Evolutionary conservation across 2,113 vertebrate species (phyloP).

Genomic region (Eptesicus fuscus): DNA sequence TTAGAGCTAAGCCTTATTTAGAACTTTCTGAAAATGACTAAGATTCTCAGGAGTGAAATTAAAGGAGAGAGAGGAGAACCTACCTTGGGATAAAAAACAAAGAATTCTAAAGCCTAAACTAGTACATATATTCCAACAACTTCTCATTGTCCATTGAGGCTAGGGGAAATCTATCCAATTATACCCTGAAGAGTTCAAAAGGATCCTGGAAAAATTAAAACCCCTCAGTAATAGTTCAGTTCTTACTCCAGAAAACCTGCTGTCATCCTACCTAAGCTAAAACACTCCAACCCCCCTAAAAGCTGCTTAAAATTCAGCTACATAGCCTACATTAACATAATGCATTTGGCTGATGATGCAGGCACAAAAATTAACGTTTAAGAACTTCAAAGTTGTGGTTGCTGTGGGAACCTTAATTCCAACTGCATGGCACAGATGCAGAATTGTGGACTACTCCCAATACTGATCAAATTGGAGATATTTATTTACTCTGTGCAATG

Average conservation of each 20-base stretch:
- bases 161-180: background rate
- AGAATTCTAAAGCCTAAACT: background rate
- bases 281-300: background rate
- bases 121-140: background rate
- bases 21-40: constrained; percentile 52
- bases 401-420: constrained; percentile 74
- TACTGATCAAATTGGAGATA: constrained; percentile 61
- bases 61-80: background rate
- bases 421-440: constrained; percentile 63
- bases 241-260: constrained; percentile 39
- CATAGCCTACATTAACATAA: constrained; percentile 61
- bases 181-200: background rate
- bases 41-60: constrained; percentile 24
- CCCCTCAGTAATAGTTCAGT: background rate
- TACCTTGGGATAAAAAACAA: background rate
- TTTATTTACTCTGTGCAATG: constrained; percentile 71
- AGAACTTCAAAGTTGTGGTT: constrained; percentile 73
- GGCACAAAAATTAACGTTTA: constrained; percentile 66
- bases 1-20: constrained; percentile 27
- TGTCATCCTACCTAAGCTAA: constrained; percentile 4
- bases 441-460: constrained; percentile 56
- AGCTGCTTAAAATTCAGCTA: constrained; percentile 58
- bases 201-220: background rate
- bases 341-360: constrained; percentile 65
- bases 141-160: background rate